phyloP scores from a whole-genome alignment of 2,888 invertebrate species.

The Scaeva pyrastri region DNA sequence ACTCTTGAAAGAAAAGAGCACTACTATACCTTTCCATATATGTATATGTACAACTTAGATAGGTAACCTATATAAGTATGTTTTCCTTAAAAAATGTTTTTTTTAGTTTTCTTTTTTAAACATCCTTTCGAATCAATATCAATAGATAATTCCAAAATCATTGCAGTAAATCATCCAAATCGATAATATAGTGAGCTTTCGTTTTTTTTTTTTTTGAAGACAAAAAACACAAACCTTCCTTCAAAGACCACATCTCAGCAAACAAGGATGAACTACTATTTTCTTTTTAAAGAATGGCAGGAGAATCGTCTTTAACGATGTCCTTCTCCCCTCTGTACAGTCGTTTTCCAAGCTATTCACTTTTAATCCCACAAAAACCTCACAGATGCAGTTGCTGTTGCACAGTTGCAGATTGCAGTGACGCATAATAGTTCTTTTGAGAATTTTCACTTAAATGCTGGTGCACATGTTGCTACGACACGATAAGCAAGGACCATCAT shows the following conservation, averaged over 20 bases:
- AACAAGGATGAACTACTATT: not conserved
- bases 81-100: conserved; percentile 14
- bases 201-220: not conserved
- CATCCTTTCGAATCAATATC: conserved; percentile 11
- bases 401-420: conserved; percentile 34
- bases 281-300: conserved; percentile 7
- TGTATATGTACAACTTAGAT: not conserved
- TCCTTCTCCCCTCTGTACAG: not conserved
- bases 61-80: not conserved
- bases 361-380: conserved; percentile 52
- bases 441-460: conserved; percentile 35
- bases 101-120: not conserved
- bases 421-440: conserved; percentile 61
- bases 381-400: conserved; percentile 19
- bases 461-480: conserved; percentile 17
- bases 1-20: not conserved
- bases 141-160: conserved; percentile 17
- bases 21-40: not conserved
- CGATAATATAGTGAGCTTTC: not conserved
- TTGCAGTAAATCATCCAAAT: conserved; percentile 44
- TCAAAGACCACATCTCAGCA: conserved; percentile 20
- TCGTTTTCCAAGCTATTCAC: conserved; percentile 4
- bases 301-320: conserved; percentile 42
- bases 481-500: conserved; percentile 7
- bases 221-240: not conserved